Conservation (phyloP, 2,797 vertebrate species). For the Catamblyrhynchus diadema region DNA sequence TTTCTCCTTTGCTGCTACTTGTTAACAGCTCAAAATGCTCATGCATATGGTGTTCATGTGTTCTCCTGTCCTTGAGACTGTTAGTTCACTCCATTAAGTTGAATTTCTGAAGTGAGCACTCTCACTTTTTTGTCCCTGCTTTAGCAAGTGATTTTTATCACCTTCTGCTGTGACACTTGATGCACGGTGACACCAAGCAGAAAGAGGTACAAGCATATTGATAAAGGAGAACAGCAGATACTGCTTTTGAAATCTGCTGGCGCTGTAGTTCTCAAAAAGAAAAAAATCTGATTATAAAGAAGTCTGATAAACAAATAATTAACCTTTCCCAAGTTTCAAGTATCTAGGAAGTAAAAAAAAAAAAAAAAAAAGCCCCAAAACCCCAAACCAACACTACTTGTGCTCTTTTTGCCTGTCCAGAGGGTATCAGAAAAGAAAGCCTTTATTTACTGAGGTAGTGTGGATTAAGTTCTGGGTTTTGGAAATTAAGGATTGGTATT, state of each 20-base stretch:
- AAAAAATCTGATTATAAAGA: background rate
- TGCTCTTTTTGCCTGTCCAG: background rate
- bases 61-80: constrained; percentile 14
- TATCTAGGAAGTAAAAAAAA: background rate
- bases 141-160: background rate
- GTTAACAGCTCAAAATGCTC: constrained; percentile 18
- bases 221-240: background rate
- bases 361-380: background rate
- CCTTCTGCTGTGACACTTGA: background rate
- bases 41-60: background rate
- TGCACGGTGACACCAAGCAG: background rate
- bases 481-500: background rate
- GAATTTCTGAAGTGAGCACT: background rate
- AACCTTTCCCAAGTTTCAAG: background rate
- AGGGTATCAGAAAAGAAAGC: background rate
- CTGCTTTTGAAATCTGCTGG: background rate
- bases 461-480: background rate
- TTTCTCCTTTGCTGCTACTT: constrained; percentile 4
- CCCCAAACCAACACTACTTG: background rate
- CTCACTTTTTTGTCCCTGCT: background rate
- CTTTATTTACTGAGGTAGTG: background rate
- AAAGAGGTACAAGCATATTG: background rate
- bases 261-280: background rate
- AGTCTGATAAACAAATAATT: background rate
- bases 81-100: background rate